phyloP scores from a whole-genome alignment of 2,888 invertebrate genomes.

The Darwinula stevensoni region DNA sequence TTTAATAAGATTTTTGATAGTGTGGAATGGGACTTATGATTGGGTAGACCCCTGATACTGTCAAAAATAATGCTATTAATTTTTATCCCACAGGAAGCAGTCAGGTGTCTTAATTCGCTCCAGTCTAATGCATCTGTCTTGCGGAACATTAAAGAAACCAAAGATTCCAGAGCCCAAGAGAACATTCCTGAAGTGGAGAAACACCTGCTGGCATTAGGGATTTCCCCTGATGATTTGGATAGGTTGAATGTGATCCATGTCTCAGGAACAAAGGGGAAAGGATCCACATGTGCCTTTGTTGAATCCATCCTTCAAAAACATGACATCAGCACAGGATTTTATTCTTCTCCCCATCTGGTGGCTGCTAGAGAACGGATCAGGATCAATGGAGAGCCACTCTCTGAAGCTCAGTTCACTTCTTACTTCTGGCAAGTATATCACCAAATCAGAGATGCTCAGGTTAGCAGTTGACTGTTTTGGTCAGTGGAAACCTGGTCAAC shows the following conservation, averaged over 20 bases:
- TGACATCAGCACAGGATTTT: slow-evolving; percentile 68
- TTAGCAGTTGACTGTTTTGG: slow-evolving; percentile 10
- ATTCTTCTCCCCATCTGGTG: slow-evolving; percentile 79
- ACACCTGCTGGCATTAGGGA: slow-evolving; percentile 7
- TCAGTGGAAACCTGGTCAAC: too few relatives aligned
- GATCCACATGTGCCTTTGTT: slow-evolving; percentile 67
- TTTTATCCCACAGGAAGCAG: background rate
- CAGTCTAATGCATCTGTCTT: background rate
- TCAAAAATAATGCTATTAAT: too few relatives aligned
- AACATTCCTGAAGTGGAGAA: background rate
- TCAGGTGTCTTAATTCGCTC: background rate
- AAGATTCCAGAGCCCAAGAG: background rate
- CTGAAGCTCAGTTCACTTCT: slow-evolving; percentile 34
- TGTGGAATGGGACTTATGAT: too few relatives aligned
- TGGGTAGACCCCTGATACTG: too few relatives aligned
- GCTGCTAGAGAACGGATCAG: slow-evolving; percentile 70
- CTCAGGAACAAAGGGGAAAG: slow-evolving; percentile 90
- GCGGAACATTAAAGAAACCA: background rate
- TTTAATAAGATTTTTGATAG: too few relatives aligned
- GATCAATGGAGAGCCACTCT: slow-evolving; percentile 49
- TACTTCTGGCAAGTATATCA: slow-evolving; percentile 58
- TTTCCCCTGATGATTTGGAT: slow-evolving; percentile 31
- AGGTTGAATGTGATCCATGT: slow-evolving; percentile 66
- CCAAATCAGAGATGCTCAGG: slow-evolving; percentile 22
- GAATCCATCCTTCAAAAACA: slow-evolving; percentile 60